Conservation (phyloP, 2,797 vertebrate genomes). For the Phrynocephalus guinanensis region DNA sequence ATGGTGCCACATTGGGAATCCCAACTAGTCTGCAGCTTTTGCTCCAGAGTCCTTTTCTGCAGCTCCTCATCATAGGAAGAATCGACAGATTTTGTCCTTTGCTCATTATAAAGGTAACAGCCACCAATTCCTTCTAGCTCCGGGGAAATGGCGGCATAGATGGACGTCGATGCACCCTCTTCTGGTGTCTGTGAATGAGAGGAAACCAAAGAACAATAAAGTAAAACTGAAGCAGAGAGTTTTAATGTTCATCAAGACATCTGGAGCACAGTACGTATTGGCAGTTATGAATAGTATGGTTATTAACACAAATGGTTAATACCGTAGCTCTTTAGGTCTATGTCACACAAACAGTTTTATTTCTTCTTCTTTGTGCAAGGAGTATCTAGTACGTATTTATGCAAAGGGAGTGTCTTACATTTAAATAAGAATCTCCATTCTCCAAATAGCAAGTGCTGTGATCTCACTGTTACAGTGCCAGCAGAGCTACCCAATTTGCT, state of each 20-base stretch:
- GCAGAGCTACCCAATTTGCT: no score
- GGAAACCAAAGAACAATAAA: not conserved
- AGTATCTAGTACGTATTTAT: no score
- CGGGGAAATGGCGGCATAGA: slow-evolving; percentile 81
- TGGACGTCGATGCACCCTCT: slow-evolving; percentile 85
- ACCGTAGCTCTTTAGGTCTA: not conserved
- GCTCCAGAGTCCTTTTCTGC: slow-evolving; percentile 86
- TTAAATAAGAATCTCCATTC: no score
- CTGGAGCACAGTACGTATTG: not conserved
- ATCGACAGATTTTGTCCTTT: slow-evolving; percentile 79
- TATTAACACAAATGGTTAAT: not conserved
- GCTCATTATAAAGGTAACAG: slow-evolving; percentile 89
- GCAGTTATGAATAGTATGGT: no score
- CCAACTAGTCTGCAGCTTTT: slow-evolving; percentile 84
- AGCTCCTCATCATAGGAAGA: slow-evolving; percentile 81
- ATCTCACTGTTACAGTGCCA: no score
- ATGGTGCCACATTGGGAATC: slow-evolving; percentile 62
- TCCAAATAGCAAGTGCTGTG: no score
- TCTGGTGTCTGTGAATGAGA: slow-evolving; percentile 84
- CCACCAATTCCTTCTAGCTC: slow-evolving; percentile 87
- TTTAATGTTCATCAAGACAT: not conserved
- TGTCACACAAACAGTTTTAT: not conserved
- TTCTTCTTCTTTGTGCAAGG: not conserved
- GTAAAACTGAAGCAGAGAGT: not conserved
- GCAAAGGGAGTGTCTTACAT: no score